Evolutionary conservation across 2,113 vertebrate species (phyloP), one percentile per base, ranked within the genome.

Genomic region (Nestor notabilis): DNA sequence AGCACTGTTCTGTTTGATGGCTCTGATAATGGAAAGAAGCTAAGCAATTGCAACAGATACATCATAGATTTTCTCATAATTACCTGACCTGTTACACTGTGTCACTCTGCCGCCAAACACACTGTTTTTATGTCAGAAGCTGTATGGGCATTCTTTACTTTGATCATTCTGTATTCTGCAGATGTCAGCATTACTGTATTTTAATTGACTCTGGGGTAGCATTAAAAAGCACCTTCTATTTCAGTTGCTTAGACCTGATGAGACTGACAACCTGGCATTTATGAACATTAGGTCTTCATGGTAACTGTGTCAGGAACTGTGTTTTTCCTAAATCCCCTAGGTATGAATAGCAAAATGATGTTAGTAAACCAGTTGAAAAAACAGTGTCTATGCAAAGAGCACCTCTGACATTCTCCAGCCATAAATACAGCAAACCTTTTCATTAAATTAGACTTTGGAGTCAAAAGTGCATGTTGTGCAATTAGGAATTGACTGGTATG

Each of bases 171-270:
- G 70, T 86, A 96, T 97, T 93, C 96, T 95, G 97, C 97, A 97
- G 96, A 97, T 98, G 98, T 98, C 98, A 98, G 97, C 97, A 98
- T 97, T 96, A 95, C 98, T 97, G 97, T 97, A 96, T 98, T 98
- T 98, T 98, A 98, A 98, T 99, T 98, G 98, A 98, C 98, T 98
- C 97, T 91, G 88, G 97, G 98, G 97, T 95, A 98, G 98, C 97
- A 91, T 97, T 98, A 98, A 97, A 98, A 97, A 97, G 92, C 97
- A 95, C 86, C 97, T 98, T 98, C 97, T 97, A 97, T 98, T 97
- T 94, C 31, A 10, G 85, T 95, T 83, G 93, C 97, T 90, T 93
- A 90, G 81, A 92, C 97, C 97, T 97, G 97, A 98, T 97, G 97
- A 95, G 97, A 91, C 92, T 98, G 98, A 98, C 98, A 98, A 96